Percentiles rank a stretch among this genome's conserved stretches.
These are phyloP conservation scores for Halisarca cf. caerulea DNA, from an alignment of 37 sponge, comb jelly and placozoan species.

Conservation along the genomic window DNA sequence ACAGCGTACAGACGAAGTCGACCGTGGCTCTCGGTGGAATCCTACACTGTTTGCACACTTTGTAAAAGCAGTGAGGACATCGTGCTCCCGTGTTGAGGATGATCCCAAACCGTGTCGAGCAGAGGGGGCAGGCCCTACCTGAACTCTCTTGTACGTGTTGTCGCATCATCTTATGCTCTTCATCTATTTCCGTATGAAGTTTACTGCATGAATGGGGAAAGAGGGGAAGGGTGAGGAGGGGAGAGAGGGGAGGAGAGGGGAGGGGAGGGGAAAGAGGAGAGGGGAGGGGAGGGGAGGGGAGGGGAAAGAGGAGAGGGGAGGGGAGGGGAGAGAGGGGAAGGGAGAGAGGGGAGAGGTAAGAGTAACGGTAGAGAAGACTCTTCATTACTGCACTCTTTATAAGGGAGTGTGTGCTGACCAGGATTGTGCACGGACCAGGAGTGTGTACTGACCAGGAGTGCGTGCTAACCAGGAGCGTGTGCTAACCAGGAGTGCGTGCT, in stretches of 20 bases:
- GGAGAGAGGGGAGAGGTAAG: not conserved
- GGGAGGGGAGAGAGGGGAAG: not conserved
- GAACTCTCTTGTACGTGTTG: not conserved
- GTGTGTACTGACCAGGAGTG: too few species aligned
- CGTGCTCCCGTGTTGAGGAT: slow-evolving; percentile 31
- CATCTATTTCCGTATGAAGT: not conserved
- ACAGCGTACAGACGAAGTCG: slow-evolving; percentile 37
- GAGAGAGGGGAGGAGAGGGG: not conserved
- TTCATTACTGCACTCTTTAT: too few species aligned
- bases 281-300: not conserved
- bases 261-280: not conserved
- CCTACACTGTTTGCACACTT: slow-evolving; percentile 47
- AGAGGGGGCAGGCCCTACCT: slow-evolving; percentile 2
- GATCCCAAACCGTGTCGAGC: not conserved
- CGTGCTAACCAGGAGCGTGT: too few species aligned
- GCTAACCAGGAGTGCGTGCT: too few species aligned
- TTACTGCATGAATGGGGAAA: not conserved
- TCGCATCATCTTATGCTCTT: not conserved
- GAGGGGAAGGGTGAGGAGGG: not conserved
- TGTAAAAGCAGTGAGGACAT: slow-evolving; percentile 36
- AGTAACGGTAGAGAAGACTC: not conserved
- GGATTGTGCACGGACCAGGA: too few species aligned
- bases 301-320: not conserved
- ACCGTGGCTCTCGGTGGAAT: not conserved
- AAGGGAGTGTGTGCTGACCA: too few species aligned